phyloP scores from a whole-genome alignment of 2,113 vertebrate species.

The Crocuta crocuta region DNA sequence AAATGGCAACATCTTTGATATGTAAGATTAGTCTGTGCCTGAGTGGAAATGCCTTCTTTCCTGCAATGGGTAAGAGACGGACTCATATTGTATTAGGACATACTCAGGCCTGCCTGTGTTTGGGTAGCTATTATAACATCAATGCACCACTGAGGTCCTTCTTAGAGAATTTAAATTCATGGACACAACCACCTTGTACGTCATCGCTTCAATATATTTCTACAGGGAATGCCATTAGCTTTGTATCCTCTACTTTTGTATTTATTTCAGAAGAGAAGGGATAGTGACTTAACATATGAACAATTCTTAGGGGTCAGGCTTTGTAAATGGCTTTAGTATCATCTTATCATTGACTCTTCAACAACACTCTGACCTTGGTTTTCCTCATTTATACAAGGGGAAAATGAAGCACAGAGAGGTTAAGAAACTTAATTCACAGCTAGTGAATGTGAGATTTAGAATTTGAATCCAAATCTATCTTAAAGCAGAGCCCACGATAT shows the following conservation, averaged over 20 bases:
- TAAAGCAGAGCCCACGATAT: not conserved
- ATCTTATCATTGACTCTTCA: not conserved
- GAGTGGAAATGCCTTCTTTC: not conserved
- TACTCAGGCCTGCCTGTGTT: not conserved
- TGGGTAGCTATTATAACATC: slow-evolving; percentile 26
- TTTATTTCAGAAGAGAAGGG: not conserved
- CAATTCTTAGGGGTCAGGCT: not conserved
- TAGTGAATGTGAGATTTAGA: not conserved
- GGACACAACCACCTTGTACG: not conserved
- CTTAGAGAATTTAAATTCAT: slow-evolving; percentile 40
- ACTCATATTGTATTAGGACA: not conserved
- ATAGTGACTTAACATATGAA: not conserved
- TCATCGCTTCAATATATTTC: not conserved
- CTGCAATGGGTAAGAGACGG: not conserved
- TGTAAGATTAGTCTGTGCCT: not conserved
- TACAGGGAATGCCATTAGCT: not conserved
- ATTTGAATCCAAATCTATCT: not conserved
- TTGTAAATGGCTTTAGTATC: not conserved
- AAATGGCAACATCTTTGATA: slow-evolving; percentile 43
- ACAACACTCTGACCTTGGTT: not conserved
- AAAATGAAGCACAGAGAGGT: not conserved
- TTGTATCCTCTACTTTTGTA: not conserved
- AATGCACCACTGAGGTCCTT: not conserved
- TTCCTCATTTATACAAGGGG: not conserved
- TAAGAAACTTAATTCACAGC: not conserved